Conservation (phyloP, 2,797 vertebrate species). For the Aplochiton taeniatus region DNA sequence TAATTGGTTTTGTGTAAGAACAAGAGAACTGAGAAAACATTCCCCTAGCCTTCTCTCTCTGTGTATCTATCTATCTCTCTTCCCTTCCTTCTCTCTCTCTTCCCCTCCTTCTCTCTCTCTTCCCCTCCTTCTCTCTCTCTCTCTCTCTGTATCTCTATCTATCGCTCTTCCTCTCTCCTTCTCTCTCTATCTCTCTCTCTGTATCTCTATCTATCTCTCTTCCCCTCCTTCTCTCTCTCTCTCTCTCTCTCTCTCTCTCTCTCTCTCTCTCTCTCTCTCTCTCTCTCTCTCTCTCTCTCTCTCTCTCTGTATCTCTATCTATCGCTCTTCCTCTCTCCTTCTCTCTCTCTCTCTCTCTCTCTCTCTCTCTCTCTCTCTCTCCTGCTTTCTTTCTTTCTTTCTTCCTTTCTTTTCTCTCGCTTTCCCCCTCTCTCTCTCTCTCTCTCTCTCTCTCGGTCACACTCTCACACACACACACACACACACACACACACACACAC, state of each 20-base stretch:
- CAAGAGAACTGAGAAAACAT: too few species aligned
- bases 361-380: background rate
- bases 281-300: background rate
- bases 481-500: conserved; percentile 20
- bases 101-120: background rate
- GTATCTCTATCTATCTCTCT: too few species aligned
- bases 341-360: conserved; percentile 2
- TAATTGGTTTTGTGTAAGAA: too few species aligned
- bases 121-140: too few species aligned
- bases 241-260: background rate
- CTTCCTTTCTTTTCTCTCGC: conserved; percentile 5
- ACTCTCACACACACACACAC: conserved; percentile 6
- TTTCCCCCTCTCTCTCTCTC: background rate
- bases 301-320: too few species aligned
- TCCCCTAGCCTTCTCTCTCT: too few species aligned
- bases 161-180: background rate
- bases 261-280: background rate
- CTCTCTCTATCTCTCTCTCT: conserved; percentile 1
- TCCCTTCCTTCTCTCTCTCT: conserved; percentile 5
- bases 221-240: background rate
- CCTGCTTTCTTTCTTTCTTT: background rate
- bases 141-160: conserved; percentile 1
- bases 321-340: background rate
- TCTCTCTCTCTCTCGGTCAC: conserved; percentile 3
- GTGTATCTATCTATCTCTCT: too few species aligned